phyloP scores from a whole-genome alignment of 2,888 invertebrate genomes.

The Hydrotaea diabolus region DNA sequence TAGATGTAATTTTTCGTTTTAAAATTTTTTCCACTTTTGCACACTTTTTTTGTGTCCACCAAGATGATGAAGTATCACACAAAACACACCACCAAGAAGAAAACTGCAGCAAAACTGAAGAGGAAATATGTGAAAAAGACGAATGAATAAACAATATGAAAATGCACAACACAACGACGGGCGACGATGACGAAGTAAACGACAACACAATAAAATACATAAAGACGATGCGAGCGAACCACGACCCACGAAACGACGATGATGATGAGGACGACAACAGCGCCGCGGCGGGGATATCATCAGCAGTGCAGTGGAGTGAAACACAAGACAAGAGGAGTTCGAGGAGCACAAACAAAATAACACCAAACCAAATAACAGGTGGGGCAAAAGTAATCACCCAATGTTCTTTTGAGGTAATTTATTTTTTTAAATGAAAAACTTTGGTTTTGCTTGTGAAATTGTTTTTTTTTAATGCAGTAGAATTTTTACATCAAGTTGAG shows the following conservation, averaged over 20 bases:
- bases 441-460: no score
- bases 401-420: no score
- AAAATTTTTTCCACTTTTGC: conserved; percentile 22
- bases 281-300: no score
- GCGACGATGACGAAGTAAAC: conserved; percentile 2
- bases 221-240: background rate
- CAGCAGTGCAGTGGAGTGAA: no score
- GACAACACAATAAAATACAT: background rate
- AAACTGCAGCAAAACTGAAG: conserved; percentile 20
- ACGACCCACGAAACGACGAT: background rate
- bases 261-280: background rate
- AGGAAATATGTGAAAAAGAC: conserved; percentile 17
- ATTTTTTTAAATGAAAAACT: no score
- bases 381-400: no score
- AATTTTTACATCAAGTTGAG: no score
- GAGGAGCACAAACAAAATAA: no score
- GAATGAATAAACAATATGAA: conserved; percentile 37
- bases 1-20: background rate
- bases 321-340: no score
- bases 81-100: background rate
- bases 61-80: conserved; percentile 16
- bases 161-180: conserved; percentile 5
- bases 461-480: no score
- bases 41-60: background rate
- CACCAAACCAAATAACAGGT: no score